A percentile compares a stretch with the other conserved stretches of the same genome.
Evolutionary conservation across 2,113 vertebrate species (phyloP).

Genomic region (Podarcis cretensis): DNA sequence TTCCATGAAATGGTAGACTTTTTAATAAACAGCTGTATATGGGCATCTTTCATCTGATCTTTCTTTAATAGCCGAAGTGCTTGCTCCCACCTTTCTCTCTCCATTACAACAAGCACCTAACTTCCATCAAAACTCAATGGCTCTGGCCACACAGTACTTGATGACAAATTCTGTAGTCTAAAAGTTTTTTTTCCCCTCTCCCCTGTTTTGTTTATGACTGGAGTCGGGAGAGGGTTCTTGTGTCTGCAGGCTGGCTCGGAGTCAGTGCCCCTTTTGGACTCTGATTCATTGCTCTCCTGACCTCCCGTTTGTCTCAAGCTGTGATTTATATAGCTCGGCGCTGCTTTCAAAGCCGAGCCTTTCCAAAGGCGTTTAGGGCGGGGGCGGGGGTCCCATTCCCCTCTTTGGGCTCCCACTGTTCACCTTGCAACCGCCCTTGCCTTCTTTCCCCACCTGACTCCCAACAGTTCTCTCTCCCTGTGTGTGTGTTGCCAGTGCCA

Average conservation of each 20-base stretch:
- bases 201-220: neutral
- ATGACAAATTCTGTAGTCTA: neutral
- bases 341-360: slow-evolving; percentile 18
- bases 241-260: slow-evolving; percentile 72
- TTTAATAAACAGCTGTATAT: neutral
- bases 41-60: neutral
- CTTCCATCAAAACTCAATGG: neutral
- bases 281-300: slow-evolving; percentile 73
- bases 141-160: neutral
- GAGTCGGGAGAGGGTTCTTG: slow-evolving; percentile 28
- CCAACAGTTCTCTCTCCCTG: neutral
- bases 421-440: slow-evolving; percentile 65
- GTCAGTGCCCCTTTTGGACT: slow-evolving; percentile 54
- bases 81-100: neutral
- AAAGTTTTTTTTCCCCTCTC: fast-evolving
- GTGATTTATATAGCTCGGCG: slow-evolving; percentile 74
- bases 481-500: neutral
- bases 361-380: slow-evolving; percentile 20
- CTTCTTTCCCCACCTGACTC: slow-evolving; percentile 34
- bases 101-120: neutral
- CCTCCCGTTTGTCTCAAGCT: slow-evolving; percentile 49
- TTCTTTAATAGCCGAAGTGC: neutral
- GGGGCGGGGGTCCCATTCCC: neutral
- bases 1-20: neutral
- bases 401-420: slow-evolving; percentile 16